These are phyloP conservation scores for Salarias fasciatus DNA, from an alignment of 2,797 vertebrate species.

Conservation along the genomic window DNA sequence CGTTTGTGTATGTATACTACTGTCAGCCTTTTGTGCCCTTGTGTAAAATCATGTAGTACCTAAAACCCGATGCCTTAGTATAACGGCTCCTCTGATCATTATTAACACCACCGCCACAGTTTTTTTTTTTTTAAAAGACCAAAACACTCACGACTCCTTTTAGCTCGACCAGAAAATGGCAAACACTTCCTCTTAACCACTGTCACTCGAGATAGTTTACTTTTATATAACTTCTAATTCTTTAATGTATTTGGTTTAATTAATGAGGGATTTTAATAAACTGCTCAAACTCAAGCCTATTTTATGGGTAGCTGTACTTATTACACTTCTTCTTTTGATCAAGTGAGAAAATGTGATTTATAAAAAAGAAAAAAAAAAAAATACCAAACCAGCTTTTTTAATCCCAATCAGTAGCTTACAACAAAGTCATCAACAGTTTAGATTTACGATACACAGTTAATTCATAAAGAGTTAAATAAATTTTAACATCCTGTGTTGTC, in stretches of 20 bases:
- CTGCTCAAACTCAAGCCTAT: conserved; percentile 54
- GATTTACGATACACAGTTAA: conserved; percentile 38
- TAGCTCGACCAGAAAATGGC: conserved; percentile 30
- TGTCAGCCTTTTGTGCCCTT: conserved; percentile 52
- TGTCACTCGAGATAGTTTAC: conserved; percentile 60
- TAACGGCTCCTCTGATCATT: conserved; percentile 51
- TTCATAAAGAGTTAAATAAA: conserved; percentile 36
- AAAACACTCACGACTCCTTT: conserved; percentile 53
- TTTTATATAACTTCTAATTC: conserved; percentile 76
- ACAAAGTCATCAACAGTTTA: conserved; percentile 38
- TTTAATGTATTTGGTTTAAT: conserved; percentile 69
- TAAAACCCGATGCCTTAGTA: conserved; percentile 72
- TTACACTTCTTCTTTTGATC: not conserved
- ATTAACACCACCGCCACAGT: conserved; percentile 67
- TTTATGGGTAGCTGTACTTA: not conserved
- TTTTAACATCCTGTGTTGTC: no score
- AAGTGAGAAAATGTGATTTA: not conserved
- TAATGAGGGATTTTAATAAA: conserved; percentile 75
- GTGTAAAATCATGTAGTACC: conserved; percentile 55
- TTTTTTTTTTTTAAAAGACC: conserved; percentile 34
- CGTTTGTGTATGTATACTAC: conserved; percentile 51
- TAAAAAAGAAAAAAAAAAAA: conserved; percentile 29
- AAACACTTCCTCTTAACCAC: conserved; percentile 50
- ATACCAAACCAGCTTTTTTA: conserved; percentile 45
- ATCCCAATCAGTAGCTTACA: conserved; percentile 39